Evolutionary conservation across 2,113 vertebrate genomes (phyloP).

Genomic region (Antechinus stuartii): DNA sequence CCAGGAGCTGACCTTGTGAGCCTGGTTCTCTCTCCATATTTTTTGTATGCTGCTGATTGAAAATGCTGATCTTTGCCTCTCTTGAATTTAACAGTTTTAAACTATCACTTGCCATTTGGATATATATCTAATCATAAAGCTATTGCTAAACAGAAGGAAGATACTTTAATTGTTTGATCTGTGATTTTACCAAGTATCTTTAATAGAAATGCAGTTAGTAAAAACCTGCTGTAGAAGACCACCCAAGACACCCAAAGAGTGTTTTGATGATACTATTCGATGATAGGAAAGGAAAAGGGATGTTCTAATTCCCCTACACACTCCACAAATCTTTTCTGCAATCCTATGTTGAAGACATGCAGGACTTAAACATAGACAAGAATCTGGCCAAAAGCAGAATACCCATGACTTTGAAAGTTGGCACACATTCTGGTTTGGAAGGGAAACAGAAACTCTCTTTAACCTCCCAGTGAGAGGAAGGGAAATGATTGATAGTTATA

Average conservation of each 20-base stretch:
- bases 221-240: not conserved
- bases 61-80: slow-evolving; percentile 22
- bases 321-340: not conserved
- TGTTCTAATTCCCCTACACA: not conserved
- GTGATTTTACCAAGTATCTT: not conserved
- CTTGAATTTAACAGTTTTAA: slow-evolving; percentile 28
- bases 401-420: slow-evolving; percentile 50
- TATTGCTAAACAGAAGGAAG: not conserved
- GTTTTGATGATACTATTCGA: not conserved
- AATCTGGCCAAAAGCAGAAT: slow-evolving; percentile 50
- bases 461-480: not conserved
- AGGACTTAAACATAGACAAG: not conserved
- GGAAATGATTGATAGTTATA: not conserved
- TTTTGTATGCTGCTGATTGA: not conserved
- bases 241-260: not conserved
- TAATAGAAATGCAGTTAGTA: not conserved
- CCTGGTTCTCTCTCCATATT: slow-evolving; percentile 1
- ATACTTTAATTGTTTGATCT: not conserved
- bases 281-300: not conserved
- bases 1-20: not conserved
- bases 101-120: not conserved
- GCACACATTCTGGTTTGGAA: slow-evolving; percentile 60
- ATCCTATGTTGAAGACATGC: not conserved
- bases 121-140: slow-evolving; percentile 22
- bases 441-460: slow-evolving; percentile 50